These are phyloP conservation scores for Drosophila malerkotliana DNA, from an alignment of 1,140 invertebrate genomes.

Conservation along the genomic window DNA sequence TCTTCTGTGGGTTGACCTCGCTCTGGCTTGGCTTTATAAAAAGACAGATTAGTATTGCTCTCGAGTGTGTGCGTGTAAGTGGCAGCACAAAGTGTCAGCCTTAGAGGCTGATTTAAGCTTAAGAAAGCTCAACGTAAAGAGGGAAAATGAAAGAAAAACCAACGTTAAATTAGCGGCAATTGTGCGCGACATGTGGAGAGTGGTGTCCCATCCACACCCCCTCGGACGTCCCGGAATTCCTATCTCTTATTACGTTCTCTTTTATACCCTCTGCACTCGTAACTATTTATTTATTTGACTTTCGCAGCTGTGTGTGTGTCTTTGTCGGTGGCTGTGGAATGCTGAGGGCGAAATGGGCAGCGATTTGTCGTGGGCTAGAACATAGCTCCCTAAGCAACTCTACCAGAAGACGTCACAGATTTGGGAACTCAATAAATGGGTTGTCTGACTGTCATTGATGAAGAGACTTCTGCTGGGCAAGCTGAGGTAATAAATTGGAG, in stretches of 20 bases:
- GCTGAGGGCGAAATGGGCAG: constrained; percentile 40
- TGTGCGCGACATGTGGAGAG: constrained; percentile 74
- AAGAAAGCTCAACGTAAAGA: constrained; percentile 61
- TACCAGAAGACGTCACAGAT: constrained; percentile 15
- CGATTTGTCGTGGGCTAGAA: constrained; percentile 32
- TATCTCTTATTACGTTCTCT: neutral
- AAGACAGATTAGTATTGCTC: constrained; percentile 79
- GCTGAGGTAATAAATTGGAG: constrained; percentile 14
- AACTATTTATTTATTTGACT: constrained; percentile 74
- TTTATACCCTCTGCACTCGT: constrained; percentile 32
- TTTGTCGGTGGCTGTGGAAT: constrained; percentile 24
- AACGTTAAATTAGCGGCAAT: constrained; percentile 81
- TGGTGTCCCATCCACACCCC: constrained; percentile 15
- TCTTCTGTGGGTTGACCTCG: constrained; percentile 66
- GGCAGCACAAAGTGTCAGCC: constrained; percentile 78
- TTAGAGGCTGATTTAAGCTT: constrained; percentile 72
- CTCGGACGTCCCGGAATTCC: neutral
- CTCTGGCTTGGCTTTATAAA: constrained; percentile 68
- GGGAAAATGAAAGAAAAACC: constrained; percentile 59
- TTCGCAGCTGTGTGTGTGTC: constrained; percentile 35
- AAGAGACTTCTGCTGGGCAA: constrained; percentile 8
- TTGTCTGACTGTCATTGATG: constrained; percentile 12
- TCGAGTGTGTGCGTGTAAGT: constrained; percentile 75
- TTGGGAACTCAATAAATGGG: constrained; percentile 26
- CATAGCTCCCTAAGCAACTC: constrained; percentile 26